A percentile compares a stretch with the other conserved stretches of the same genome.
These are phyloP conservation scores for Haliclona indistincta DNA, from an alignment of 37 sponge, comb jelly and placozoan species.

Conservation along the genomic window DNA sequence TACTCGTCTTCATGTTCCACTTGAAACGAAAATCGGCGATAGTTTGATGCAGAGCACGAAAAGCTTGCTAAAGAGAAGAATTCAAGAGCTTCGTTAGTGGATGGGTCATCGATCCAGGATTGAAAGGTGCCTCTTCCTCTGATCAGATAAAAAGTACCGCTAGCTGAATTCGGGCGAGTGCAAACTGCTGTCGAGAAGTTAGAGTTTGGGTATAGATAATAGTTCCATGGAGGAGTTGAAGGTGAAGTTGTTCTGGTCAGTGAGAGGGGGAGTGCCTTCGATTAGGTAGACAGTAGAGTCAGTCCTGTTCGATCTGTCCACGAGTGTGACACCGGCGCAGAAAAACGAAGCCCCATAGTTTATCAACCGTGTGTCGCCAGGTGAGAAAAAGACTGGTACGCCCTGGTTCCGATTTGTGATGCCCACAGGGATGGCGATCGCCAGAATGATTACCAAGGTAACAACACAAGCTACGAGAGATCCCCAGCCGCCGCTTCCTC, in stretches of 20 bases:
- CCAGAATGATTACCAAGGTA: too few species aligned
- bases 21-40: too few species aligned
- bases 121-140: constrained; percentile 34
- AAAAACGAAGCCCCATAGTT: constrained; percentile 17
- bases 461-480: too few species aligned
- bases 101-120: constrained; percentile 14
- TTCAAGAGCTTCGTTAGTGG: too few species aligned
- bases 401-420: too few species aligned
- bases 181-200: neutral
- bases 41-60: too few species aligned
- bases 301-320: neutral
- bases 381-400: constrained; percentile 14
- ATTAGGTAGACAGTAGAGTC: constrained; percentile 23
- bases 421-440: too few species aligned
- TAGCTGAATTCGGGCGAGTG: neutral
- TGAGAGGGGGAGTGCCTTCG: constrained; percentile 6
- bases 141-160: constrained; percentile 16
- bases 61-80: too few species aligned
- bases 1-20: too few species aligned
- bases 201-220: constrained; percentile 32
- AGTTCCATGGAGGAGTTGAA: constrained; percentile 1
- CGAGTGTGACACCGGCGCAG: constrained; percentile 7
- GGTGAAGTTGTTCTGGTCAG: constrained; percentile 9
- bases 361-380: constrained; percentile 26
- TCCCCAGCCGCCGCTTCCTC: too few species aligned